These are phyloP conservation scores for Neoarius graeffei DNA, from an alignment of 2,113 vertebrate genomes.

Conservation along the genomic window DNA sequence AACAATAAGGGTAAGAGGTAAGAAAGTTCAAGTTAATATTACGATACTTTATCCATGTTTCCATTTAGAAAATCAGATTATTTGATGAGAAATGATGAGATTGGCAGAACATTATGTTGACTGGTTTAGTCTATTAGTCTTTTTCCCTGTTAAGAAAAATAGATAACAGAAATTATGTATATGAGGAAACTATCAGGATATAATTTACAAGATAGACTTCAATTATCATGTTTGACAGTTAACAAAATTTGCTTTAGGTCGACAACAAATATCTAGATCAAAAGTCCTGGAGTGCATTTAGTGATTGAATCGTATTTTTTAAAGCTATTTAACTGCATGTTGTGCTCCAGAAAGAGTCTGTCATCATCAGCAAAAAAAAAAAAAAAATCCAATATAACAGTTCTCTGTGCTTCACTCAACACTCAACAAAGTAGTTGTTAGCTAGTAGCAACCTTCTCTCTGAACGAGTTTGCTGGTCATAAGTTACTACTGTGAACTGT, in stretches of 20 bases:
- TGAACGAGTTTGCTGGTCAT: too few relatives aligned
- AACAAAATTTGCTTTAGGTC: background rate
- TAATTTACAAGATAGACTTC: background rate
- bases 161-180: background rate
- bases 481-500: background rate
- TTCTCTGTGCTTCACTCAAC: background rate
- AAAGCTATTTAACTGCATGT: background rate
- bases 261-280: background rate
- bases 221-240: background rate
- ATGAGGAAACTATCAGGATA: background rate
- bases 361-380: background rate
- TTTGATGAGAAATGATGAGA: background rate
- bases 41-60: background rate
- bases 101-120: background rate
- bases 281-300: background rate
- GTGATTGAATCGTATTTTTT: background rate
- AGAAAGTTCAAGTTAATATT: background rate
- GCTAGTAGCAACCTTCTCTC: background rate
- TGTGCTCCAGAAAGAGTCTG: background rate
- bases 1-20: background rate
- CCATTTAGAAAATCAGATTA: background rate
- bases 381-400: background rate
- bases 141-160: background rate
- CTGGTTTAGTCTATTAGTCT: background rate
- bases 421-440: background rate